A percentile compares a stretch with the other conserved stretches of the same genome.
These are phyloP conservation scores for Pluvianellus socialis DNA, from an alignment of 2,113 vertebrate species.

Conservation along the genomic window DNA sequence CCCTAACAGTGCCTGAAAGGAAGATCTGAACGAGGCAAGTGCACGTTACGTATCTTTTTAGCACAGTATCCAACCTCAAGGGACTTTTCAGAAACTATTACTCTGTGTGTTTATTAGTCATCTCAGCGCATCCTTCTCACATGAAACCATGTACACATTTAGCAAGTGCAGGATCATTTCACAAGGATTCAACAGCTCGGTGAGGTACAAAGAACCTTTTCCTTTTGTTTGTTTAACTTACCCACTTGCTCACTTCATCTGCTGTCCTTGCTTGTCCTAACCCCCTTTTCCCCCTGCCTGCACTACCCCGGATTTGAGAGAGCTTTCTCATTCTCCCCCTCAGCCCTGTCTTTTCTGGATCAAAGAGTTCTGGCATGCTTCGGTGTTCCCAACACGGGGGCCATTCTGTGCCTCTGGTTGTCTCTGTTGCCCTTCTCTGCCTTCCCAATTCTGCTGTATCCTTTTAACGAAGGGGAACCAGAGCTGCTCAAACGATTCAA, in stretches of 20 bases:
- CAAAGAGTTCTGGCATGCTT: neutral
- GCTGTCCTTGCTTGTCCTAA: neutral
- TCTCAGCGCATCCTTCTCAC: neutral
- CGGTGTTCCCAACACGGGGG: fast-evolving
- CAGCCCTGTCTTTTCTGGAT: neutral
- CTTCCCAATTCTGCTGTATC: neutral
- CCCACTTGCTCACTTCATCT: fast-evolving
- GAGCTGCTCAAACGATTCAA: neutral
- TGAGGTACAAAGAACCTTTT: neutral
- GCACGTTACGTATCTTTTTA: neutral
- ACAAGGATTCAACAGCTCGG: neutral
- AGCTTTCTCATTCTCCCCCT: neutral
- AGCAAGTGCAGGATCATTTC: neutral
- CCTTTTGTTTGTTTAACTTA: neutral
- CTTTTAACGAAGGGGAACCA: neutral
- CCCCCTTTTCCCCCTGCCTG: neutral
- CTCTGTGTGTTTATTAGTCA: neutral
- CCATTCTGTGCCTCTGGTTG: neutral
- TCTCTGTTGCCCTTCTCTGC: neutral
- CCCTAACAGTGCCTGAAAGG: neutral
- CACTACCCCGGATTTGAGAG: neutral
- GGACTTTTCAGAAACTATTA: neutral
- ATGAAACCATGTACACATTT: neutral
- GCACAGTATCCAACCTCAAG: neutral
- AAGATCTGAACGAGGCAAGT: neutral